A percentile compares a stretch with the other conserved stretches of the same genome.
phyloP scores from a whole-genome alignment of 2,888 invertebrate genomes.

The Danaus chrysippus region DNA sequence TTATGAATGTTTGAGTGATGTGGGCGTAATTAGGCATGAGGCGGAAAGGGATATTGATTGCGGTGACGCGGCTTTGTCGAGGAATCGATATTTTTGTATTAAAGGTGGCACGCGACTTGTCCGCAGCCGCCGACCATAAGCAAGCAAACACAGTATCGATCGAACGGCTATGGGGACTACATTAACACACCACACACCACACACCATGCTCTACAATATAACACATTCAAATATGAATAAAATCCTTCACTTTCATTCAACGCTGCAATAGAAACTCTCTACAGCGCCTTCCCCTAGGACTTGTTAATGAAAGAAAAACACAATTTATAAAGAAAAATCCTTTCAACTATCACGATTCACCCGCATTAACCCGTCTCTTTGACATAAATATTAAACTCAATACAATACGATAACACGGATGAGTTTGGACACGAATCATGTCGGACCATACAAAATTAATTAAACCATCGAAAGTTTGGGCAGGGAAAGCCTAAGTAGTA shows the following conservation, averaged over 20 bases:
- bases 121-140: conserved; percentile 49
- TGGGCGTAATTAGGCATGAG: conserved; percentile 76
- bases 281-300: too few relatives aligned
- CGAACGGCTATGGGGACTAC: conserved; percentile 53
- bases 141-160: conserved; percentile 69
- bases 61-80: conserved; percentile 76
- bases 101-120: conserved; percentile 76
- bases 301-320: too few relatives aligned
- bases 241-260: too few relatives aligned
- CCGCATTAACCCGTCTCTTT: too few relatives aligned
- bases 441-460: conserved; percentile 16
- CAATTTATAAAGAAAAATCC: too few relatives aligned
- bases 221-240: too few relatives aligned
- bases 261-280: too few relatives aligned
- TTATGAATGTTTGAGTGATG: conserved; percentile 73
- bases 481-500: background rate
- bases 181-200: background rate
- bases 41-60: conserved; percentile 79
- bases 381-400: too few relatives aligned
- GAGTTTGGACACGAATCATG: too few relatives aligned
- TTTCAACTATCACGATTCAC: too few relatives aligned
- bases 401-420: too few relatives aligned
- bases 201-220: too few relatives aligned
- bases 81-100: conserved; percentile 78
- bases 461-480: conserved; percentile 13